Percentiles rank a stretch among this genome's conserved stretches.
These are phyloP conservation scores for Xyrichtys novacula DNA, from an alignment of 2,797 vertebrate genomes.

Conservation along the genomic window DNA sequence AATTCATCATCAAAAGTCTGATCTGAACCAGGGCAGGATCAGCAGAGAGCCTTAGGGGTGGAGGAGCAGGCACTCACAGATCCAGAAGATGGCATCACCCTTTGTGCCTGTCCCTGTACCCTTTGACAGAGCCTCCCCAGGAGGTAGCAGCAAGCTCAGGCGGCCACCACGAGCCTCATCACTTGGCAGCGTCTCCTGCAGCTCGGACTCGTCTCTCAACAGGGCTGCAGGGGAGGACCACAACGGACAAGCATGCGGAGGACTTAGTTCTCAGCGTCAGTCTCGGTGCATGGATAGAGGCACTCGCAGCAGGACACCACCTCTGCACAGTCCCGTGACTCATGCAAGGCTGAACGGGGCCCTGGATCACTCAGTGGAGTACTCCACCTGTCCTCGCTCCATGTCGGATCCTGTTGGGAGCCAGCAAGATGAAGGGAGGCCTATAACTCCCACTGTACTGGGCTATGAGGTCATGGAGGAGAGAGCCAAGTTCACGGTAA, in stretches of 20 bases:
- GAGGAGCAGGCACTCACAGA: slow-evolving; percentile 22
- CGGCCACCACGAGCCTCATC: slow-evolving; percentile 76
- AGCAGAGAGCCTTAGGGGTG: slow-evolving; percentile 14
- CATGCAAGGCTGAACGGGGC: slow-evolving; percentile 67
- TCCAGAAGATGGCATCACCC: slow-evolving; percentile 78
- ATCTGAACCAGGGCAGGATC: neutral
- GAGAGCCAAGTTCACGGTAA: slow-evolving; percentile 97
- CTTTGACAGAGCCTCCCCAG: slow-evolving; percentile 64
- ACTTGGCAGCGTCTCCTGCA: slow-evolving; percentile 75
- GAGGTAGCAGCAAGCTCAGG: slow-evolving; percentile 55
- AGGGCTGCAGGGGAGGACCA: slow-evolving; percentile 28
- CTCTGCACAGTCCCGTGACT: slow-evolving; percentile 50
- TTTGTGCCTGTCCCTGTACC: slow-evolving; percentile 81
- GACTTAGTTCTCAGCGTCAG: slow-evolving; percentile 26
- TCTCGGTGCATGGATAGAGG: slow-evolving; percentile 50
- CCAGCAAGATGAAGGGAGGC: slow-evolving; percentile 68
- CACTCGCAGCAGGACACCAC: slow-evolving; percentile 68
- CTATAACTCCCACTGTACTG: slow-evolving; percentile 84
- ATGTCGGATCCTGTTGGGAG: slow-evolving; percentile 59
- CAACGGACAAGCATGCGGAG: slow-evolving; percentile 15
- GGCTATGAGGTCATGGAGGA: slow-evolving; percentile 99
- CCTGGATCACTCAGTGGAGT: slow-evolving; percentile 60
- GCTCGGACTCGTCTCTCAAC: slow-evolving; percentile 40
- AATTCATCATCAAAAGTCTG: neutral
- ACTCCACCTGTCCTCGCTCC: slow-evolving; percentile 72